Percentiles rank a stretch among this genome's conserved stretches.
phyloP scores from a whole-genome alignment of 2,797 vertebrate genomes.

The Chrysocyon brachyurus region DNA sequence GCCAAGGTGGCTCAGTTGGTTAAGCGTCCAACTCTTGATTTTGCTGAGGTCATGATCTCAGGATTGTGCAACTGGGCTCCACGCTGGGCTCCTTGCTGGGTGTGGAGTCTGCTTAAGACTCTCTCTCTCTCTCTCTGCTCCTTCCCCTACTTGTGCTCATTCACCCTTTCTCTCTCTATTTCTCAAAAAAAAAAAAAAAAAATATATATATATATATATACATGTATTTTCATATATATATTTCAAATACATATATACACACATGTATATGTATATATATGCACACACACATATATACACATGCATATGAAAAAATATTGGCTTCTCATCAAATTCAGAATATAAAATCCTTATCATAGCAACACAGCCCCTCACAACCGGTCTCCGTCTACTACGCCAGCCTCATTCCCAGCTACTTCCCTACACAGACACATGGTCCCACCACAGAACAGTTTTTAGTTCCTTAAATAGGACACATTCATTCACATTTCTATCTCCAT shows the following conservation, averaged over 20 bases:
- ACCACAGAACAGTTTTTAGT: background rate
- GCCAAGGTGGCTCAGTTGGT: background rate
- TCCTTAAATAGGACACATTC: background rate
- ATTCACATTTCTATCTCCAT: background rate
- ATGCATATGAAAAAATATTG: background rate
- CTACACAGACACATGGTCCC: background rate
- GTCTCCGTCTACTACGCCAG: background rate
- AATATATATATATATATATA: background rate
- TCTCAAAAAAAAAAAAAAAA: too few relatives aligned
- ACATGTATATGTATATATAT: too few relatives aligned
- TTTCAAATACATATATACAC: background rate
- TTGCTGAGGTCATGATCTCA: background rate
- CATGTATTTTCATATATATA: background rate
- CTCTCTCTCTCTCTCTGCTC: background rate
- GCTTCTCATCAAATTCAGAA: slow-evolving; percentile 27
- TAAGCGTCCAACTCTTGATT: background rate
- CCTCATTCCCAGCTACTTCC: background rate
- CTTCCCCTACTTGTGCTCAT: background rate
- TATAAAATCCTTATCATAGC: background rate
- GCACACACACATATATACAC: too few relatives aligned
- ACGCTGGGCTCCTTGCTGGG: background rate
- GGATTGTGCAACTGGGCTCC: background rate
- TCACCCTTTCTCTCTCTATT: background rate
- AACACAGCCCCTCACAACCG: background rate
- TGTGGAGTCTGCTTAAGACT: background rate